A percentile compares a stretch with the other conserved stretches of the same genome.
Conservation (phyloP, 2,797 vertebrate species). For the Morus bassanus region DNA sequence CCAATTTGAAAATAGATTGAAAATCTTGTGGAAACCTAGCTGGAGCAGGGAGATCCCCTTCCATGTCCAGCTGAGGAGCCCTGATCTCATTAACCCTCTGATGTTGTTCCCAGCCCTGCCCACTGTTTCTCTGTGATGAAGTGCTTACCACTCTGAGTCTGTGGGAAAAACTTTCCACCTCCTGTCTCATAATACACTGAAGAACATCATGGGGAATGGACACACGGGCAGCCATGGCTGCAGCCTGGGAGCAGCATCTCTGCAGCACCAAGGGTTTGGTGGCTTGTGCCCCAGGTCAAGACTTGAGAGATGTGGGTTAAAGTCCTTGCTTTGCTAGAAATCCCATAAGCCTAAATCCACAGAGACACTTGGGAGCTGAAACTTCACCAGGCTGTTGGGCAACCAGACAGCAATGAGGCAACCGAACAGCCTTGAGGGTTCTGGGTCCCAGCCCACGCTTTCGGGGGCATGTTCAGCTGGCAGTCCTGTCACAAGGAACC, state of each 20-base stretch:
- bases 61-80: not conserved
- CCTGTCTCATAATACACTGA: not conserved
- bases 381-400: not conserved
- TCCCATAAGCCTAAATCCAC: not conserved
- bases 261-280: not conserved
- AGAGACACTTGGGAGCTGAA: not conserved
- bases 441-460: not conserved
- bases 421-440: not conserved
- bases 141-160: not conserved
- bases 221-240: not conserved
- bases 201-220: not conserved
- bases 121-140: not conserved
- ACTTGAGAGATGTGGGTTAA: not conserved
- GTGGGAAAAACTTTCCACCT: not conserved
- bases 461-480: fast-evolving
- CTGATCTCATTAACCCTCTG: not conserved
- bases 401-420: slow-evolving; percentile 3
- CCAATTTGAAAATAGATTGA: not conserved
- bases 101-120: not conserved
- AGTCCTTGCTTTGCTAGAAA: not conserved
- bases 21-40: not conserved
- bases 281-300: not conserved
- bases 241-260: not conserved
- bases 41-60: not conserved
- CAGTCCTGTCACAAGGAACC: not conserved